phyloP scores from a whole-genome alignment of 2,888 invertebrate species.

The Neoitamus cyanurus region DNA sequence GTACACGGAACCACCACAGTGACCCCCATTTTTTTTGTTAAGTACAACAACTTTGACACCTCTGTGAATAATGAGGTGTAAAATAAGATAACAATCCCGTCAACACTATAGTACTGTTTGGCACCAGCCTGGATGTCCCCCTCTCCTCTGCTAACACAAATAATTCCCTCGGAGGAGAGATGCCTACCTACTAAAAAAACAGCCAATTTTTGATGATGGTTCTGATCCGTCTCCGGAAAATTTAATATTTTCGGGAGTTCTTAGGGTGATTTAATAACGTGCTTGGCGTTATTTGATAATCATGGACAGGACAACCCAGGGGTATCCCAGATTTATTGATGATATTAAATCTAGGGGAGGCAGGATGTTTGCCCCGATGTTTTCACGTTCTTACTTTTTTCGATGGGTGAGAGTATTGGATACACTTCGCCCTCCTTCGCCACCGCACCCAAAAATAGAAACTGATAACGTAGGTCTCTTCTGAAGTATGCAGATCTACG shows the following conservation, averaged over 20 bases:
- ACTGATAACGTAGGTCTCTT: neutral
- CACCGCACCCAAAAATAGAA: neutral
- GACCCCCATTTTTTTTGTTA: neutral
- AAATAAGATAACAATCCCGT: neutral
- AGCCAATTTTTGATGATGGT: neutral
- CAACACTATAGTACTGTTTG: neutral
- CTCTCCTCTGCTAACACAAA: neutral
- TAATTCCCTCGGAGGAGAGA: neutral
- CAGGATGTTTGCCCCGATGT: neutral
- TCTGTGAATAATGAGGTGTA: neutral
- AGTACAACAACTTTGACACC: neutral
- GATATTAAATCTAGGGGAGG: neutral
- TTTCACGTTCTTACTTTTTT: neutral
- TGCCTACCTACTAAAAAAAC: neutral
- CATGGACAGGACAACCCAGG: neutral
- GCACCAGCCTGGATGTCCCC: neutral
- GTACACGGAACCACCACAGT: neutral
- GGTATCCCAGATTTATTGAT: constrained; percentile 1
- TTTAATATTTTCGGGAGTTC: neutral
- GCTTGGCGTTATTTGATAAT: neutral
- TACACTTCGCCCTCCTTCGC: neutral
- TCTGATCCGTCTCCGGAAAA: neutral
- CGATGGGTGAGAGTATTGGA: neutral
- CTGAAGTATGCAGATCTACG: neutral
- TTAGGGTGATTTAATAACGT: constrained; percentile 5